Percentiles rank a stretch among this genome's conserved stretches.
Conservation (phyloP, 2,113 vertebrate genomes). For the Anthoscopus minutus region DNA sequence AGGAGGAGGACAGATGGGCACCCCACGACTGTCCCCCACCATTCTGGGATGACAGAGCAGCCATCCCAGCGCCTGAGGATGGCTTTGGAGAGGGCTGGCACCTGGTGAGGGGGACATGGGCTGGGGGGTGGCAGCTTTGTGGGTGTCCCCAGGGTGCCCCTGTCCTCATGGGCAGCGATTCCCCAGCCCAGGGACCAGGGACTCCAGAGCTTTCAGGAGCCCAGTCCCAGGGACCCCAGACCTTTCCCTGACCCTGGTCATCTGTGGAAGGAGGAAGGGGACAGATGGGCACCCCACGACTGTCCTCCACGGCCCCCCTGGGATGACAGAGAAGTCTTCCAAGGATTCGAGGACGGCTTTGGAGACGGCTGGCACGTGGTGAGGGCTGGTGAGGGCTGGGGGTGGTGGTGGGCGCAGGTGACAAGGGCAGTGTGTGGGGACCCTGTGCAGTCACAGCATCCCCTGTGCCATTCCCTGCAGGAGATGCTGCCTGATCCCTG, state of each 20-base stretch:
- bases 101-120: background rate
- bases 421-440: background rate
- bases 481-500: accelerated
- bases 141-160: too few relatives aligned
- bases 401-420: background rate
- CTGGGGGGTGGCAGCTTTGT: too few relatives aligned
- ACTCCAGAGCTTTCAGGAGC: too few relatives aligned
- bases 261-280: too few relatives aligned
- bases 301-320: background rate
- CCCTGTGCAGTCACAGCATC: accelerated
- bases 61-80: accelerated
- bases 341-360: background rate
- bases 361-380: background rate
- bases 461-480: background rate
- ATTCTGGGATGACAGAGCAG: background rate
- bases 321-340: background rate
- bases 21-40: accelerated
- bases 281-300: accelerated
- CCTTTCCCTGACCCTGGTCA: too few relatives aligned
- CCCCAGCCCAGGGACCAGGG: too few relatives aligned
- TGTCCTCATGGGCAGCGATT: too few relatives aligned
- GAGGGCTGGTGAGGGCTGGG: background rate
- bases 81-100: background rate
- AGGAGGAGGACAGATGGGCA: background rate
- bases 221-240: too few relatives aligned